phyloP scores from a whole-genome alignment of 2,797 vertebrate genomes.

The Crenichthys baileyi region DNA sequence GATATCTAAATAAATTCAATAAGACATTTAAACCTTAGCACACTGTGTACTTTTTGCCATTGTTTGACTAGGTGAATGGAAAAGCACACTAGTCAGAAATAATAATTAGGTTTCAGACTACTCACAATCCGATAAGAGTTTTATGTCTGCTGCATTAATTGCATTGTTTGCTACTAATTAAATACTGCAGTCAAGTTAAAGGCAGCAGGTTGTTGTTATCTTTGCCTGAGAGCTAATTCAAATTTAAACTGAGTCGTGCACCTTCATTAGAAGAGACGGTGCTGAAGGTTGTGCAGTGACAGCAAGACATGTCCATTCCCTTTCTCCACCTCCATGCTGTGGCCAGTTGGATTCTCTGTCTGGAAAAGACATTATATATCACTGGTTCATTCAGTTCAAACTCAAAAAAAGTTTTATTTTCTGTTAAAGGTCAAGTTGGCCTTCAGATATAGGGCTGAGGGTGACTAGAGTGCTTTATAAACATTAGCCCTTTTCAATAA shows the following conservation, averaged over 20 bases:
- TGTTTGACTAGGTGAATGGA: too few relatives aligned
- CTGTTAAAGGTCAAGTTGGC: not conserved
- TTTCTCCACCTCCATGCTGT: conserved; percentile 59
- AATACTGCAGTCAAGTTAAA: not conserved
- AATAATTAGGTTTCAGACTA: too few relatives aligned
- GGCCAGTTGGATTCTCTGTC: conserved; percentile 42
- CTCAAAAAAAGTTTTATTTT: not conserved
- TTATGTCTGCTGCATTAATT: not conserved
- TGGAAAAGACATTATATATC: conserved; percentile 38
- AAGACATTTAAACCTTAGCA: not conserved
- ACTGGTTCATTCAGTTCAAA: not conserved
- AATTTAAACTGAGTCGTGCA: conserved; percentile 18
- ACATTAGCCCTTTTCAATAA: not conserved
- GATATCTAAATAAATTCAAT: not conserved
- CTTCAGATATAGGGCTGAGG: not conserved
- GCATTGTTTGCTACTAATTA: not conserved
- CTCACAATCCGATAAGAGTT: too few relatives aligned
- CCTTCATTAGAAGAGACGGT: conserved; percentile 58
- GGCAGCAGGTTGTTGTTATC: not conserved
- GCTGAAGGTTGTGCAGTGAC: conserved; percentile 50
- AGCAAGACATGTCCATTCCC: conserved; percentile 25
- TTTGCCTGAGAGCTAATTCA: not conserved
- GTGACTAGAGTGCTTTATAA: not conserved
- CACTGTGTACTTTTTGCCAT: not conserved
- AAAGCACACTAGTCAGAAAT: too few relatives aligned